A percentile compares a stretch with the other conserved stretches of the same genome.
These are phyloP conservation scores for Papilio polyxenes DNA, from an alignment of 1,140 invertebrate species.

Conservation along the genomic window DNA sequence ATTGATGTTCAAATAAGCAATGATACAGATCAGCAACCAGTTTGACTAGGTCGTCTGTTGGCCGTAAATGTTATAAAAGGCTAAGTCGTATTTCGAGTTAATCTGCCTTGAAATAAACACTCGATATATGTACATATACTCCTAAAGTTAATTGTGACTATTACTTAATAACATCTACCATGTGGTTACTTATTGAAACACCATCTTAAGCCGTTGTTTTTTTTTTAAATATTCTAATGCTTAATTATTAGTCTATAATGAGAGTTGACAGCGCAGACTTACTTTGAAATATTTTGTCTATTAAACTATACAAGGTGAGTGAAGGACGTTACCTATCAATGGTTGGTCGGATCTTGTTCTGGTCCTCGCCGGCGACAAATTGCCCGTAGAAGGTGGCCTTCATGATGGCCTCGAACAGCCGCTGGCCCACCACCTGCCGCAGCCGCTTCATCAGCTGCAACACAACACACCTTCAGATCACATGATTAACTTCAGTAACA, in stretches of 20 bases:
- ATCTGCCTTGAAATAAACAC: conserved; percentile 19
- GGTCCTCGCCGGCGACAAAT: conserved; percentile 98
- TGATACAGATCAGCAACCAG: background rate
- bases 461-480: conserved; percentile 31
- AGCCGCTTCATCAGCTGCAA: conserved; percentile 93
- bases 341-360: conserved; percentile 91
- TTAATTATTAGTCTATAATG: background rate
- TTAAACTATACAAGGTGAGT: too few relatives aligned
- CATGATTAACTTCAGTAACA: too few relatives aligned
- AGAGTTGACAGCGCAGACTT: background rate
- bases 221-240: too few relatives aligned
- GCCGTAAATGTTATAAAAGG: background rate
- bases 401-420: conserved; percentile 93
- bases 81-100: conserved; percentile 1
- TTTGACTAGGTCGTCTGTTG: background rate
- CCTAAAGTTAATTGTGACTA: background rate
- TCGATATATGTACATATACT: background rate
- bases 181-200: background rate
- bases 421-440: conserved; percentile 90
- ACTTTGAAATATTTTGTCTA: background rate
- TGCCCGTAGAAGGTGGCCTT: conserved; percentile 98
- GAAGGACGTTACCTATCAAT: conserved; percentile 82
- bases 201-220: too few relatives aligned
- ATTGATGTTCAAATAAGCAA: background rate
- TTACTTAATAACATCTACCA: background rate